Conservation (phyloP, 2,797 vertebrate species). For the Triplophysa yarkandensis region DNA sequence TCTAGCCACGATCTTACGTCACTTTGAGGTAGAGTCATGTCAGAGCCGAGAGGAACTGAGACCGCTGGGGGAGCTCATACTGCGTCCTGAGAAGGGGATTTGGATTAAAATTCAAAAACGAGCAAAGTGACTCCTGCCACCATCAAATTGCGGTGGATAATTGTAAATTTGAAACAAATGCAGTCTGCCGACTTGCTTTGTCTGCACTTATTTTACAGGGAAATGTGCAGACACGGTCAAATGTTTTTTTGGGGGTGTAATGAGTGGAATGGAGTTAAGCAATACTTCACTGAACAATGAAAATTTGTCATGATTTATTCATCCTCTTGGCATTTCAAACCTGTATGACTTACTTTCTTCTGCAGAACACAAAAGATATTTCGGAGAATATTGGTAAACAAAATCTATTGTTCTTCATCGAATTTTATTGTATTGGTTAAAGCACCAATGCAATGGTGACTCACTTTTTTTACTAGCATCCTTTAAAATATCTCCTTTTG, state of each 20-base stretch:
- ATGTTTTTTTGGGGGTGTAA: neutral
- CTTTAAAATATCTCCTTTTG: too few species aligned
- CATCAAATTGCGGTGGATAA: too few species aligned
- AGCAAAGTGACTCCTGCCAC: slow-evolving; percentile 20
- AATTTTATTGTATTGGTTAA: too few species aligned
- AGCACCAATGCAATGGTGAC: too few species aligned
- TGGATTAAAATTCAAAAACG: slow-evolving; percentile 79
- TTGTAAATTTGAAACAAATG: neutral
- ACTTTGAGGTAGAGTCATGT: slow-evolving; percentile 75
- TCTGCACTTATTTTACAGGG: neutral
- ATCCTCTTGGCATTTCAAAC: too few species aligned
- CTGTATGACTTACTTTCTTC: too few species aligned
- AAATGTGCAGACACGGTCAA: neutral
- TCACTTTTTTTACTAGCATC: too few species aligned
- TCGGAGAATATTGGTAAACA: too few species aligned
- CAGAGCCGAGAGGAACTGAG: slow-evolving; percentile 76
- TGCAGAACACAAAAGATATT: too few species aligned
- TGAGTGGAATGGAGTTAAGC: neutral
- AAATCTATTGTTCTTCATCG: too few species aligned
- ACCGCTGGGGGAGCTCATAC: slow-evolving; percentile 76
- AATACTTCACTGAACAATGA: slow-evolving; percentile 24
- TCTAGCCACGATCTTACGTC: slow-evolving; percentile 56
- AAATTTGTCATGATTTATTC: too few species aligned
- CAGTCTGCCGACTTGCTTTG: neutral
- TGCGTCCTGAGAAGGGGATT: slow-evolving; percentile 80